phyloP scores from a whole-genome alignment of 2,888 invertebrate species.

The Ferdinandea cuprea region DNA sequence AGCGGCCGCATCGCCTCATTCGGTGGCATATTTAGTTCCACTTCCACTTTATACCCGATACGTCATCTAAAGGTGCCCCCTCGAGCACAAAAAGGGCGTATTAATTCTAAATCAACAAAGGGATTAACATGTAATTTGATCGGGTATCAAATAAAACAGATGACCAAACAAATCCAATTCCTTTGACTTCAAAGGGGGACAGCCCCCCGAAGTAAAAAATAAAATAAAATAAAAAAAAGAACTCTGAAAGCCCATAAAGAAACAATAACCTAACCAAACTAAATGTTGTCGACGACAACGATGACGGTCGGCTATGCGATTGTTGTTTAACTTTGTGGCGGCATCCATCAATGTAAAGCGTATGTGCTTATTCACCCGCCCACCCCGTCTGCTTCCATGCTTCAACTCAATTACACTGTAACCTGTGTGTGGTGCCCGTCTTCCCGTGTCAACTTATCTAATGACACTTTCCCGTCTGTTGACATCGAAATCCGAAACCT shows the following conservation, averaged over 20 bases:
- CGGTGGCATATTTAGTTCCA: background rate
- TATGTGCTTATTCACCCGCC: background rate
- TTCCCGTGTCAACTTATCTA: slow-evolving; percentile 73
- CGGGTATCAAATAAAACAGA: slow-evolving; percentile 75
- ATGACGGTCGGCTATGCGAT: background rate
- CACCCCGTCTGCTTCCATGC: background rate
- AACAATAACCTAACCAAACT: slow-evolving; percentile 62
- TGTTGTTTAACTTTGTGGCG: slow-evolving; percentile 58
- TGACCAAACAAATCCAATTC: slow-evolving; percentile 75
- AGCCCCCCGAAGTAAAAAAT: too few relatives aligned
- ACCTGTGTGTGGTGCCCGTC: slow-evolving; percentile 47
- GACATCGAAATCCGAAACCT: slow-evolving; percentile 71
- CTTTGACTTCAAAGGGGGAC: slow-evolving; percentile 66
- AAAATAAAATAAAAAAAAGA: slow-evolving; percentile 17
- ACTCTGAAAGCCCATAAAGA: slow-evolving; percentile 69
- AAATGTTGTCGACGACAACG: slow-evolving; percentile 28
- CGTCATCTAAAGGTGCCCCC: slow-evolving; percentile 66
- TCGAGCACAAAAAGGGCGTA: slow-evolving; percentile 53
- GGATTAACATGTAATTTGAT: slow-evolving; percentile 73
- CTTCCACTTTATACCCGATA: slow-evolving; percentile 62
- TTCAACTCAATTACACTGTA: slow-evolving; percentile 73
- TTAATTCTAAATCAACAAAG: slow-evolving; percentile 74
- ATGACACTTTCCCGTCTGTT: slow-evolving; percentile 73
- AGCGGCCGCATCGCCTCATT: background rate
- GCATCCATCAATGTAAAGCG: slow-evolving; percentile 57